Evolutionary conservation across 2,888 invertebrate species (phyloP), one percentile per base, ranked within the genome.

Genomic region (Eupithecia insigniata): DNA sequence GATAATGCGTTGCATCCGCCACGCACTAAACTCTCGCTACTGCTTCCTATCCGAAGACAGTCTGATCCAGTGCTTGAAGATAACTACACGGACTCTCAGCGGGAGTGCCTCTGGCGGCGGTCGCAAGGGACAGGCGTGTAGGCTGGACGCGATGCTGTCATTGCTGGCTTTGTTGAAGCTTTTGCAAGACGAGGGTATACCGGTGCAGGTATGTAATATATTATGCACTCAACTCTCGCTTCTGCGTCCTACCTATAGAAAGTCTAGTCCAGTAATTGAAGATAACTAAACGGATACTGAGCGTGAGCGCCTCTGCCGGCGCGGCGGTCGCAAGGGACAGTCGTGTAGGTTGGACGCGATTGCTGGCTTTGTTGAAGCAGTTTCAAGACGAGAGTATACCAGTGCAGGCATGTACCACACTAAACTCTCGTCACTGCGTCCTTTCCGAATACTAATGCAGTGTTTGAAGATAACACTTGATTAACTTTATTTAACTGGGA

Each of bases 261-360:
- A 88, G 87, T 0, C 72, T 90, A n/a, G 75, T 90, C 2, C 78
- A 84, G 1, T 85, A 89, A 71, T 66, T 92, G 74, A 80, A 81
- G 66, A 73, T 86, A 26, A 79, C 89, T 69, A 81, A 87, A 14
- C 81, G 79, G 12, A 85, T 84, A 0, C 76, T 92, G 64, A 82
- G 79, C 67, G 89, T 89, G 0, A 89, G 90, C 76, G 87, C 90
- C 0, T 81, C 87, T 14, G 90, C 89, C 14, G 87, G 85, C n/a
- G 89, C 14, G 87, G 85, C n/a, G 92, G 92, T 0, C 81, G 90
- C 16, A 93, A 93, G 69, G 93, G 93, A 0, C 90, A 90, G 70
- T 89, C 90, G 14, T 90, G 91, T 73, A 81, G 90, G 66, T 82
- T 92, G 58, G 91, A 93, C 58, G 89, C 88, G 0, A 78, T 72